Conservation (phyloP, 2,888 invertebrate species). For the Ypsolopha sequella region DNA sequence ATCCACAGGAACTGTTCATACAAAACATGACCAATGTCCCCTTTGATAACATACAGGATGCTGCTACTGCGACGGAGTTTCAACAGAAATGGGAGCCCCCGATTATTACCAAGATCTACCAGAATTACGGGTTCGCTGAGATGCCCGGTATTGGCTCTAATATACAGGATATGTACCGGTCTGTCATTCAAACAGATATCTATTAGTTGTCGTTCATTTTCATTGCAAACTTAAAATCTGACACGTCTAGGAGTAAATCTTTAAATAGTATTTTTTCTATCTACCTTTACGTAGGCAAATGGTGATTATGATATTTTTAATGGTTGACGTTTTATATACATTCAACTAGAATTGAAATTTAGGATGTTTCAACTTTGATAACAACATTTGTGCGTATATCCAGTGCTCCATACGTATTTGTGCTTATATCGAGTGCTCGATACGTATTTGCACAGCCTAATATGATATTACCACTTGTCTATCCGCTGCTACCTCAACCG, state of each 20-base stretch:
- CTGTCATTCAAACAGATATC: slow-evolving; percentile 38
- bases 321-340: too few species aligned
- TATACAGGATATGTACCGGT: slow-evolving; percentile 13
- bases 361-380: too few species aligned
- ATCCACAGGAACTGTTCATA: neutral
- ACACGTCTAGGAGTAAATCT: neutral
- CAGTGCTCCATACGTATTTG: too few species aligned
- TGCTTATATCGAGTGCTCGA: too few species aligned
- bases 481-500: slow-evolving; percentile 49
- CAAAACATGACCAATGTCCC: neutral
- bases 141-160: slow-evolving; percentile 21
- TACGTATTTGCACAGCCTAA: too few species aligned
- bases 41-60: neutral
- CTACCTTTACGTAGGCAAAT: neutral
- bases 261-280: neutral
- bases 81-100: slow-evolving; percentile 31
- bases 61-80: neutral
- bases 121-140: slow-evolving; percentile 17
- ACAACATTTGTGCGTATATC: too few species aligned
- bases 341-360: too few species aligned
- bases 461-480: slow-evolving; percentile 5
- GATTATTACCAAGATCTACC: slow-evolving; percentile 31
- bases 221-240: neutral
- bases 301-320: neutral
- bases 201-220: slow-evolving; percentile 14